phyloP scores from a whole-genome alignment of 2,888 invertebrate species.

The Phortica okadai region DNA sequence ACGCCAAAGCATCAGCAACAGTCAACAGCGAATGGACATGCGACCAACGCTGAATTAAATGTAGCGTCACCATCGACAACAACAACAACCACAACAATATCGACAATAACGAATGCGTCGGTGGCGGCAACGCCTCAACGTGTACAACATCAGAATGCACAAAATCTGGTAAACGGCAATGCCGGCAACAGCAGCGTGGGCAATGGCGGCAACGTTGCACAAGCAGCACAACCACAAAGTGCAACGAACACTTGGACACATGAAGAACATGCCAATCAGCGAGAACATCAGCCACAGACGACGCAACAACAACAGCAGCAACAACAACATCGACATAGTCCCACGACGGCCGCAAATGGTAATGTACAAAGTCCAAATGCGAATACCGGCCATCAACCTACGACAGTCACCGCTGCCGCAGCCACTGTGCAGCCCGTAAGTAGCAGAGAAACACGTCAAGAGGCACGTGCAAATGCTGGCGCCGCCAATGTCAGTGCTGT shows the following conservation, averaged over 20 bases:
- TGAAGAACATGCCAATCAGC: conserved; percentile 35
- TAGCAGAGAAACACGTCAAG: conserved; percentile 43
- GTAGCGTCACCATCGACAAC: conserved; percentile 30
- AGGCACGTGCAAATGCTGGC: conserved; percentile 34
- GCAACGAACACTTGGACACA: conserved; percentile 58
- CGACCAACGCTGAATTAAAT: conserved; percentile 43
- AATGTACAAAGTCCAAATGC: conserved; percentile 64
- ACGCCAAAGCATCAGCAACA: conserved; percentile 66
- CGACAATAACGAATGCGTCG: conserved; percentile 54
- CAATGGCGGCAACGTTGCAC: conserved; percentile 36
- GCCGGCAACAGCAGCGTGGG: conserved; percentile 47
- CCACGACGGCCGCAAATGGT: conserved; percentile 42
- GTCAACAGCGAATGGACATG: conserved; percentile 49
- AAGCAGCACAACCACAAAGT: conserved; percentile 63
- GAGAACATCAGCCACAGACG: conserved; percentile 48
- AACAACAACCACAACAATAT: conserved; percentile 50
- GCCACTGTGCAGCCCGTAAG: conserved; percentile 22
- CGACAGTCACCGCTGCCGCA: conserved; percentile 45
- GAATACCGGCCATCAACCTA: conserved; percentile 48
- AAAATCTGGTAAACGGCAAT: conserved; percentile 67
- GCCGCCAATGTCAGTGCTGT: conserved; percentile 38
- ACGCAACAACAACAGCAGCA: conserved; percentile 44
- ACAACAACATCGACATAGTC: conserved; percentile 18
- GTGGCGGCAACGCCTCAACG: conserved; percentile 53
- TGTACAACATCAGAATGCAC: conserved; percentile 55